These are phyloP conservation scores for Formica exsecta DNA, from an alignment of 1,140 invertebrate genomes.

Conservation along the genomic window DNA sequence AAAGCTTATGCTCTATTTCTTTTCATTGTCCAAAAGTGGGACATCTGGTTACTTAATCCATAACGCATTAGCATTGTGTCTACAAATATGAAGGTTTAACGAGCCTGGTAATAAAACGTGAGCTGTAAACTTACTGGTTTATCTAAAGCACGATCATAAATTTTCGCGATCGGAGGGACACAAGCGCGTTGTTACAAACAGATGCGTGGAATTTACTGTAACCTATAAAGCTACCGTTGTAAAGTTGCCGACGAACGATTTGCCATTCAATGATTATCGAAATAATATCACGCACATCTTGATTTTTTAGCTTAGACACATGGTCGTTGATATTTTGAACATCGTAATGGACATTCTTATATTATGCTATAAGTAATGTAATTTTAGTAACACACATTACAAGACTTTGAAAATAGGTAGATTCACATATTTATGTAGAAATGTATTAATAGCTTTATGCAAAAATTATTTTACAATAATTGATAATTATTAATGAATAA, in stretches of 20 bases:
- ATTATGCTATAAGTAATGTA: background rate
- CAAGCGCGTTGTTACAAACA: slow-evolving; percentile 63
- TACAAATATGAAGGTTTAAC: slow-evolving; percentile 56
- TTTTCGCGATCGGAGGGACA: slow-evolving; percentile 53
- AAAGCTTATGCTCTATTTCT: background rate
- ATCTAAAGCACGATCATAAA: slow-evolving; percentile 61
- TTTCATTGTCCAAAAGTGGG: background rate
- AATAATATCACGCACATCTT: background rate
- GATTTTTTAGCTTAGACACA: background rate
- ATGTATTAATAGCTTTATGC: background rate
- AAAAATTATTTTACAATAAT: background rate
- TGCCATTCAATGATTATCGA: background rate
- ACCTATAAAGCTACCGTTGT: slow-evolving; percentile 56
- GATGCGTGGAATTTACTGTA: slow-evolving; percentile 71
- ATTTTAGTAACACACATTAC: background rate
- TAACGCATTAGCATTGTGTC: slow-evolving; percentile 44
- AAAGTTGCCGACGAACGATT: slow-evolving; percentile 39
- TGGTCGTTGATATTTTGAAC: background rate
- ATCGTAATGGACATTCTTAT: background rate
- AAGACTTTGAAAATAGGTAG: too few relatives aligned
- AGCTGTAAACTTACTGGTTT: slow-evolving; percentile 62
- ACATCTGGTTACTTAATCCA: slow-evolving; percentile 32
- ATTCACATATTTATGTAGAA: background rate
- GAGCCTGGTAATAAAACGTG: slow-evolving; percentile 63
- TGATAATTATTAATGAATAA: background rate